Evolutionary conservation across 2,797 vertebrate species (phyloP), one percentile per base, ranked within the genome.

Genomic region (Eulemur rubriventer): DNA sequence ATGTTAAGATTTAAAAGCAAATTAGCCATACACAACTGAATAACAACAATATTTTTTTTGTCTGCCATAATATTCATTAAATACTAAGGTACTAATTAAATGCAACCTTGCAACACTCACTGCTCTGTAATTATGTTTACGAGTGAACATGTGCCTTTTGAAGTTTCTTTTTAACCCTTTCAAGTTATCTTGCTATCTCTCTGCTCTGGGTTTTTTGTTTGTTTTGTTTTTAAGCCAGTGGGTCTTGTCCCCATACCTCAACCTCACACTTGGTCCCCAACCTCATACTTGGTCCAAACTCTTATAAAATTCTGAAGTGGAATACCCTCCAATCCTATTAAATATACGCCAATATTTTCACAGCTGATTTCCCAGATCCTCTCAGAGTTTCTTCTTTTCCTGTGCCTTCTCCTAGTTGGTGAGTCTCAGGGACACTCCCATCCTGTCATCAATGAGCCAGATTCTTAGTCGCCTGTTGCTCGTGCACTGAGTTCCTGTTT

Each of bases 111-210:
- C 38, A 55, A 81, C 28, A 63, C 24, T 93, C 52, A 17, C 35
- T 78, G 35, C 35, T 35, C 48, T 96, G 26, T 96, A 92, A 93
- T 97, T 93, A 65, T 24, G 17, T 20, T 95, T 52, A 89, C 61
- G 83, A 86, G 67, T 84, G 73, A 75, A 16, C 17, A 35, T 26
- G 17, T 67, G 59, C 69, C 78, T 41, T 95, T 94, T 69, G 63
- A 86, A 91, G 16, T 57, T 78, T 81, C 65, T 92, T 61, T 88
- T 82, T 80, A 84, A 63, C 1, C 46, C 8, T 92, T 83, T 41
- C 7, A 89, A 73, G 50, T 90, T 90, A 80, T 76, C 14, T 83
- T 90, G 9, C 50, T 83, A 38, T 59, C 33, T 91, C 12, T 43
- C 7, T 65, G 33, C 16, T 82, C 76, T 88, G 16, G 43, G 43